Percentiles rank a stretch among this genome's conserved stretches.
Conservation (phyloP, 1,140 invertebrate genomes). For the Zaprionus vittiger region DNA sequence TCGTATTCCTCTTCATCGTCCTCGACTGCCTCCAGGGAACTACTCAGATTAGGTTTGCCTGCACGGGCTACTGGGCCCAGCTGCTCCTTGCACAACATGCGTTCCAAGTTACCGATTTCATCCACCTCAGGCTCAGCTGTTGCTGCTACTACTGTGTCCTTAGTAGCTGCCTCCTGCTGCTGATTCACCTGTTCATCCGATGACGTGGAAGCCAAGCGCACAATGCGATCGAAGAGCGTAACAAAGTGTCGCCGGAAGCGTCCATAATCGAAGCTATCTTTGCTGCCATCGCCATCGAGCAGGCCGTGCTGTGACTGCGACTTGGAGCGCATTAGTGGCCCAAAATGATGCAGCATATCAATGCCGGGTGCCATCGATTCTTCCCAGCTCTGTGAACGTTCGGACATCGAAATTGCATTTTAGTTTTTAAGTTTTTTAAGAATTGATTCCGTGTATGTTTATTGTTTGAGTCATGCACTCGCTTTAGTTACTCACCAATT, state of each 20-base stretch:
- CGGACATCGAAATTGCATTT: conserved; percentile 1
- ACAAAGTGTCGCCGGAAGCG: conserved; percentile 73
- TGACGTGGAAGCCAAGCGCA: conserved; percentile 66
- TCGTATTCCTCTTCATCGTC: conserved; percentile 79
- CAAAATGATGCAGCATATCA: conserved; percentile 83
- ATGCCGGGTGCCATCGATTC: conserved; percentile 81
- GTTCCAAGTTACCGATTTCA: conserved; percentile 62
- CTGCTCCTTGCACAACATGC: conserved; percentile 55
- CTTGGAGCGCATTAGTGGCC: conserved; percentile 75
- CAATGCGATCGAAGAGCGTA: conserved; percentile 75
- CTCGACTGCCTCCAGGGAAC: conserved; percentile 72
- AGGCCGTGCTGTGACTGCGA: conserved; percentile 62
- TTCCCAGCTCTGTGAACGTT: conserved; percentile 74
- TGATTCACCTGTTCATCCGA: conserved; percentile 17
- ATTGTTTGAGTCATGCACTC: not conserved
- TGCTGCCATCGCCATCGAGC: conserved; percentile 47
- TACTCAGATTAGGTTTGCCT: conserved; percentile 47
- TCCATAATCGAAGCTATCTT: conserved; percentile 72
- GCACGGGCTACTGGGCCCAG: conserved; percentile 16
- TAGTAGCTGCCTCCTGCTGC: not conserved
- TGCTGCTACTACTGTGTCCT: not conserved
- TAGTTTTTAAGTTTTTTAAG: not conserved
- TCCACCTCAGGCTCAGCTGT: conserved; percentile 8
- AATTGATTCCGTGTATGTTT: not conserved
- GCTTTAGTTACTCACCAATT: conserved; percentile 53